Evolutionary conservation across 2,113 vertebrate species (phyloP), one percentile per base, ranked within the genome.

Genomic region (Siniperca knerii): DNA sequence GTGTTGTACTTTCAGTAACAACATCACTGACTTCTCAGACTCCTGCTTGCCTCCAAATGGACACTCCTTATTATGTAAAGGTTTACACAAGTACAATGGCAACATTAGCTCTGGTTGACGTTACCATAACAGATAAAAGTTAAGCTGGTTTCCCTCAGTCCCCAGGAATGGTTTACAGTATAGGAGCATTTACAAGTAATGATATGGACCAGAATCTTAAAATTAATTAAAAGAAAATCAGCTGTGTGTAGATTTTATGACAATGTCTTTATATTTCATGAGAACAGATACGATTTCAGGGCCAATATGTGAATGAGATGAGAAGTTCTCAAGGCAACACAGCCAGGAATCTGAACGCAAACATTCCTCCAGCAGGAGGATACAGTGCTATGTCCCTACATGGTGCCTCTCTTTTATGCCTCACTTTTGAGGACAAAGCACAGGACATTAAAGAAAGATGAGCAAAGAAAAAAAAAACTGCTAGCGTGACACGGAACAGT

Each of bases 291-390:
- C 23, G 46, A 65, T 65, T 68, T 77, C 29, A 69, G 21, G 35
- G 64, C 71, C 48, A 65, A 82, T 76, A 67, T 82, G 79, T 61
- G 20, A 85, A 54, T 48, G 13, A 61, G 67, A 69, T 15, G 7
- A 75, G 75, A 25, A 85, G 75, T 71, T 85, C 75, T 89, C 46
- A 16, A 77, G 33, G 86, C 81, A 81, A 87, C 75, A 54, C 67
- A 81, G 64, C 83, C 77, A 82, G 75, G 79, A 87, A 89, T 93
- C 83, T 90, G 73, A 87, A 48, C 42, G 77, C 86, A 92, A 86
- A 90, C 72, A 88, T 89, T 87, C 79, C 75, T 84, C 74, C 64
- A 76, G 84, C 66, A 66, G 81, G 62, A 86, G 62, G 75, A 88
- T 35, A 48, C 57, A 18, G 58, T 21, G 35, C 72, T 75, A 65